Conservation (phyloP, 2,888 invertebrate species). For the Diarsia brunnea region DNA sequence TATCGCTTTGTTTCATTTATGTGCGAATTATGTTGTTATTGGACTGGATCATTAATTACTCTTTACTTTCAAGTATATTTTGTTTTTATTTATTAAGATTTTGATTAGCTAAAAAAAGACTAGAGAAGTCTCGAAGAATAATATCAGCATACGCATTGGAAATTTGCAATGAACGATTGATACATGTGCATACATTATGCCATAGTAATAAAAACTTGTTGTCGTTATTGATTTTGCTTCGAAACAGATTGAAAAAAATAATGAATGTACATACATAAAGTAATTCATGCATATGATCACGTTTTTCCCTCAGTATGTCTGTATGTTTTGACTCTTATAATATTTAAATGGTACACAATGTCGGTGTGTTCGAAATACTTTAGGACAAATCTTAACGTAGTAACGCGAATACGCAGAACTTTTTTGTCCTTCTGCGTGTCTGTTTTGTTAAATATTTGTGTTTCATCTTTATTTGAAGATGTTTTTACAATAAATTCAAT, state of each 20-base stretch:
- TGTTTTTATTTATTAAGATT: slow-evolving; percentile 13
- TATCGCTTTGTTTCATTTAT: slow-evolving; percentile 20
- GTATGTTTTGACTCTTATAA: slow-evolving; percentile 46
- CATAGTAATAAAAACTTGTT: slow-evolving; percentile 25
- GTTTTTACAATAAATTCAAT: slow-evolving; percentile 24
- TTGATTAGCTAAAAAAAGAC: slow-evolving; percentile 8
- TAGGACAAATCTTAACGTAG: slow-evolving; percentile 30
- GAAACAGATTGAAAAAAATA: slow-evolving; percentile 24
- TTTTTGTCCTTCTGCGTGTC: slow-evolving; percentile 28
- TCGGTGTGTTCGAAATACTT: slow-evolving; percentile 36
- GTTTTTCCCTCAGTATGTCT: slow-evolving; percentile 39
- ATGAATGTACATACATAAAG: slow-evolving; percentile 45
- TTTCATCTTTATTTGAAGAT: slow-evolving; percentile 45
- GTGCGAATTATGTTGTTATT: slow-evolving; percentile 19
- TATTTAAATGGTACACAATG: slow-evolving; percentile 40
- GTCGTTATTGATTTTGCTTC: slow-evolving; percentile 40
- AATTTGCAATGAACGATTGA: slow-evolving; percentile 12
- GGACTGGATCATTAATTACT: slow-evolving; percentile 17
- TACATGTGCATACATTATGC: slow-evolving; percentile 27
- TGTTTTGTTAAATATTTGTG: slow-evolving; percentile 45
- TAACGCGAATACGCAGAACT: slow-evolving; percentile 26
- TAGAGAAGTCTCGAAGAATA: not conserved
- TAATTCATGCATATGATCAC: slow-evolving; percentile 42
- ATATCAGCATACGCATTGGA: slow-evolving; percentile 14
- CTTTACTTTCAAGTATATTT: slow-evolving; percentile 6